Percentiles rank a stretch among this genome's conserved stretches.
Conservation (phyloP, 92 coral and sea anemone species). For the Paramuricea clavata region DNA sequence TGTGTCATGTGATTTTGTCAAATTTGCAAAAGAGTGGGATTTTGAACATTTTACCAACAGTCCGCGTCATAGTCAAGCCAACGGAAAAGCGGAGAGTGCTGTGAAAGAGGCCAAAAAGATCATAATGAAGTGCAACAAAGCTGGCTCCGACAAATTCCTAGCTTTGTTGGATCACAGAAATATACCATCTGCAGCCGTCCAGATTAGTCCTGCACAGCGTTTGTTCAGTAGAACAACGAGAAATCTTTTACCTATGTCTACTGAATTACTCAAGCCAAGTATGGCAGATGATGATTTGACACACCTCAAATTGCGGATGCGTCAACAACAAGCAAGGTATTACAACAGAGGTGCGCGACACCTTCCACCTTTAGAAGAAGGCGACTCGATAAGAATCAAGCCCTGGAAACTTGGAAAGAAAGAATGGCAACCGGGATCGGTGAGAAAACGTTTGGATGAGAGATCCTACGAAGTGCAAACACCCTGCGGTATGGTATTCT, state of each 20-base stretch:
- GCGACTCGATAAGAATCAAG: conserved; percentile 51
- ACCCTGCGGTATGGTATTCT: conserved; percentile 33
- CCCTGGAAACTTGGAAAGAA: conserved; percentile 27
- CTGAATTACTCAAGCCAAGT: conserved; percentile 58
- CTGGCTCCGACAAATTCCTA: conserved; percentile 64
- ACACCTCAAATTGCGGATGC: conserved; percentile 2
- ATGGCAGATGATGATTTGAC: conserved; percentile 37
- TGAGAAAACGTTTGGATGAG: conserved; percentile 10
- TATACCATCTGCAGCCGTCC: conserved; percentile 64
- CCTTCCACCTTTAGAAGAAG: conserved; percentile 25
- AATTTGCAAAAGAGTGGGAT: conserved; percentile 28
- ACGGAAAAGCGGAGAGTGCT: conserved; percentile 62
- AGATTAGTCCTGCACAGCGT: conserved; percentile 67
- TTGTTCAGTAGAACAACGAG: conserved; percentile 66
- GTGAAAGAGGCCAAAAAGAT: conserved; percentile 66
- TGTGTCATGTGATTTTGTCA: conserved; percentile 42
- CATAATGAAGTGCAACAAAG: conserved; percentile 51
- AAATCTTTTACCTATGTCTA: conserved; percentile 70
- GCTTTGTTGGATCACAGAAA: conserved; percentile 70
- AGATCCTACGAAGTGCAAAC: conserved; percentile 40
- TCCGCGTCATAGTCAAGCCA: conserved; percentile 41
- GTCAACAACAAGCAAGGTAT: conserved; percentile 38
- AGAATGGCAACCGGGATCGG: neutral
- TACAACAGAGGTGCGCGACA: conserved; percentile 23
- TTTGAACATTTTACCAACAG: conserved; percentile 27